Evolutionary conservation across 2,888 invertebrate genomes (phyloP).

Genomic region (Drosophila buzzatii): DNA sequence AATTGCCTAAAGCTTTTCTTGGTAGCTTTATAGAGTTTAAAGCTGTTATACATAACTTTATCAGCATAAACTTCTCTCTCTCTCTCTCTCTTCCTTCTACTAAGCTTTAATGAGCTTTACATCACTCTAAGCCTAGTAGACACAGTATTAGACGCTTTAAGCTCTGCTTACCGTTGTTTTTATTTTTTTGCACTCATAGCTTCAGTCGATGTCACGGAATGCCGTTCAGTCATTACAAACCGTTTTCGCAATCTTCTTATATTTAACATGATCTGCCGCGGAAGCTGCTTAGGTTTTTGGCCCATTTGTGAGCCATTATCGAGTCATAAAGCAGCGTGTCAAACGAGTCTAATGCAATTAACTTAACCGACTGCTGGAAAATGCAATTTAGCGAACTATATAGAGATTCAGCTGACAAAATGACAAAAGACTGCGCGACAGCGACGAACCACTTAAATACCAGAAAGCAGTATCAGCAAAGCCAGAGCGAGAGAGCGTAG

Average conservation of each 20-base stretch:
- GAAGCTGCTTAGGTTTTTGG: constrained; percentile 8
- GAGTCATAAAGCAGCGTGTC: constrained; percentile 60
- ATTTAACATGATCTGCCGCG: neutral
- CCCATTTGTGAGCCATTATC: constrained; percentile 30
- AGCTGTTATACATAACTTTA: neutral
- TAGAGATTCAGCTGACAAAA: constrained; percentile 34
- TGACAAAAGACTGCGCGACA: constrained; percentile 12
- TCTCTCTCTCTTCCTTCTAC: neutral
- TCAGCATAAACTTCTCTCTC: too few species aligned
- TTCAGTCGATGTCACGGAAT: neutral
- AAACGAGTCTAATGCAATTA: constrained; percentile 82
- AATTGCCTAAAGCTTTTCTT: too few species aligned
- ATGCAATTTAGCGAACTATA: constrained; percentile 80
- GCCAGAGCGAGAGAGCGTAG: neutral
- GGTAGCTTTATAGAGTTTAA: neutral
- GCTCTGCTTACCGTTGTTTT: neutral
- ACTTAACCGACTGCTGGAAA: constrained; percentile 70
- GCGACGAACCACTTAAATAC: constrained; percentile 38
- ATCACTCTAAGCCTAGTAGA: neutral
- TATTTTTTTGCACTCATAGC: neutral
- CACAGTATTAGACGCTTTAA: neutral
- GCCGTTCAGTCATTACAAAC: neutral
- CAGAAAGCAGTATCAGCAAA: constrained; percentile 33
- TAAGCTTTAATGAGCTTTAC: neutral
- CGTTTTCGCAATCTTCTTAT: constrained; percentile 1